Percentiles rank a stretch among this genome's conserved stretches.
Evolutionary conservation across 2,797 vertebrate genomes (phyloP).

Genomic region (Eulemur albifrons): DNA sequence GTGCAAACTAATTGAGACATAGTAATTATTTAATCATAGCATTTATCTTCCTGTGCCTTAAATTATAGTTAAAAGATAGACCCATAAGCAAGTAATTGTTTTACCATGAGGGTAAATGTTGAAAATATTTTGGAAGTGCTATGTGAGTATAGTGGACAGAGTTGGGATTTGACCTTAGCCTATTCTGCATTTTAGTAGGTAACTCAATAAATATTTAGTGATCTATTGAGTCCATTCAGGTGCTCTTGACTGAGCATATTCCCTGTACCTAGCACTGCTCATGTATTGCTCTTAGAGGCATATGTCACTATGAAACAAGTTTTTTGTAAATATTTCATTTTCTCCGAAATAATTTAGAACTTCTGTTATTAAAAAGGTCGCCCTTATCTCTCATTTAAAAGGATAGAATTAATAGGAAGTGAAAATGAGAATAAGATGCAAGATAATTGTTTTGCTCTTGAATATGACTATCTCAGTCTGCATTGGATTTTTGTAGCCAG

Average conservation of each 20-base stretch:
- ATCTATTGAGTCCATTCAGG: neutral
- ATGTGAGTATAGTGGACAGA: neutral
- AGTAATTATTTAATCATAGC: neutral
- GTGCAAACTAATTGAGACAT: neutral
- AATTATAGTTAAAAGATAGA: neutral
- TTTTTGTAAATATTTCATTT: neutral
- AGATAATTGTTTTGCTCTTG: constrained; percentile 49
- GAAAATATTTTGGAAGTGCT: neutral
- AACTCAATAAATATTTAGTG: neutral
- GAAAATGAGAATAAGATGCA: constrained; percentile 13
- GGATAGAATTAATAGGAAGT: neutral
- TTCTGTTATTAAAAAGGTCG: neutral
- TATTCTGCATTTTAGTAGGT: neutral
- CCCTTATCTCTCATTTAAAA: neutral
- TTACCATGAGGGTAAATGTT: neutral
- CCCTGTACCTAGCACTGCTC: neutral
- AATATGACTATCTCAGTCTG: constrained; percentile 26
- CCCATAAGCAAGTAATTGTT: neutral
- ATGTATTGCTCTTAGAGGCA: neutral
- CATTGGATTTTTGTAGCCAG: constrained; percentile 54
- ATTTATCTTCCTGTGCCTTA: neutral
- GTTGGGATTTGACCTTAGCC: neutral
- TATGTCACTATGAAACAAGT: neutral
- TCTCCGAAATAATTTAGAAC: neutral
- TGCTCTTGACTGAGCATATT: neutral